A percentile compares a stretch with the other conserved stretches of the same genome.
Conservation (phyloP, 2,797 vertebrate genomes). For the Sphenodon punctatus region DNA sequence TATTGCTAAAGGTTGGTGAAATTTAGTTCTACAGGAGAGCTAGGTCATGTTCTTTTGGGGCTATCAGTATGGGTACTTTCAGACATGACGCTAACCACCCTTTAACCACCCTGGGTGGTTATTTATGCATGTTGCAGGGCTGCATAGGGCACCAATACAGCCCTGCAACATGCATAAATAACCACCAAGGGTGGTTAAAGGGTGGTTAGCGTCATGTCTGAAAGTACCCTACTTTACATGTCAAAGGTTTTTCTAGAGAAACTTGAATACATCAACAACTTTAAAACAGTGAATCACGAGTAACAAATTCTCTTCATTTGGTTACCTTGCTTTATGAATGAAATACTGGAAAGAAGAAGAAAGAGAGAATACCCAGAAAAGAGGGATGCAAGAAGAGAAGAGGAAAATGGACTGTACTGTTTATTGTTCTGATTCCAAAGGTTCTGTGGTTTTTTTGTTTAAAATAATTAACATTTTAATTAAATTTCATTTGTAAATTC, state of each 20-base stretch:
- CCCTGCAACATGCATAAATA: too few species aligned
- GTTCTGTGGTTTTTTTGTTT: background rate
- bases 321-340: constrained; percentile 3
- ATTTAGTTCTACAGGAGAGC: background rate
- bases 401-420: background rate
- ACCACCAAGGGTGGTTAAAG: too few species aligned
- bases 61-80: too few species aligned
- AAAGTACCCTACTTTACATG: constrained; percentile 7
- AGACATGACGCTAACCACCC: too few species aligned
- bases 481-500: too few species aligned
- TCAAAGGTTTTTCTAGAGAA: constrained; percentile 19
- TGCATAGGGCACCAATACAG: too few species aligned
- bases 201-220: too few species aligned
- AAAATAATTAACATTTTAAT: background rate
- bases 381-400: background rate
- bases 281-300: constrained; percentile 22
- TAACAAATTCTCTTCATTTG: constrained; percentile 32
- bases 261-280: constrained; percentile 24
- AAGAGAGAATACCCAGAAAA: rapidly evolving
- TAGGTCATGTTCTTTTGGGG: background rate
- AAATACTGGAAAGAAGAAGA: constrained; percentile 38
- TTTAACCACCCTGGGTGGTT: too few species aligned
- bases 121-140: too few species aligned
- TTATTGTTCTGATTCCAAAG: background rate
- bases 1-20: background rate